Evolutionary conservation across 2,113 vertebrate genomes (phyloP).

Genomic region (Porphyrio hochstetteri): DNA sequence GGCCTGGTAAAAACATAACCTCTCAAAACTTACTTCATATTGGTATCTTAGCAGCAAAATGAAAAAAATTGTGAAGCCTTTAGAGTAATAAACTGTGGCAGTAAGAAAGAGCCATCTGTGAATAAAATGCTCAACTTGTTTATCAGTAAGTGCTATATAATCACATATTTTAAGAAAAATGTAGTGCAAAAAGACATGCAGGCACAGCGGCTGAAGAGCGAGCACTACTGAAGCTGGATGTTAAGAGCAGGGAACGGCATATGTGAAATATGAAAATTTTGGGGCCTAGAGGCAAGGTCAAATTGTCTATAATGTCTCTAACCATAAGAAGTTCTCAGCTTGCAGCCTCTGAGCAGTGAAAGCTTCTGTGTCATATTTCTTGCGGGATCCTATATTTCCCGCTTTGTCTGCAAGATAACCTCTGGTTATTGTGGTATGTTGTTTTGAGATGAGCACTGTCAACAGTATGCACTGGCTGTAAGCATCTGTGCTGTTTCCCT

Average conservation of each 20-base stretch:
- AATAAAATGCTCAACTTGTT: slow-evolving; percentile 40
- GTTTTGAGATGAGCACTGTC: slow-evolving; percentile 62
- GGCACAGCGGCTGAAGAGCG: slow-evolving; percentile 17
- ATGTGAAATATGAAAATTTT: slow-evolving; percentile 39
- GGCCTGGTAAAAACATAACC: neutral
- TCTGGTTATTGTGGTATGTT: slow-evolving; percentile 65
- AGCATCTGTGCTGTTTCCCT: slow-evolving; percentile 47
- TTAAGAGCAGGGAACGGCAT: slow-evolving; percentile 42
- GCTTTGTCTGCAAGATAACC: slow-evolving; percentile 65
- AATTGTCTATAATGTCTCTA: slow-evolving; percentile 60
- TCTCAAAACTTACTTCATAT: neutral
- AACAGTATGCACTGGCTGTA: slow-evolving; percentile 44
- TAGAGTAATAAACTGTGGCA: slow-evolving; percentile 1
- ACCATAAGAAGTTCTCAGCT: slow-evolving; percentile 62
- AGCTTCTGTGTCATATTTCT: slow-evolving; percentile 64
- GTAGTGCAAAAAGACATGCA: neutral
- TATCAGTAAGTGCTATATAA: neutral
- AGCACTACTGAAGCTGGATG: neutral
- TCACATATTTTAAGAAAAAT: slow-evolving; percentile 49
- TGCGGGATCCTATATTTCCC: slow-evolving; percentile 12
- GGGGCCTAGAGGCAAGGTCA: slow-evolving; percentile 73
- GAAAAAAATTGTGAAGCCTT: slow-evolving; percentile 1
- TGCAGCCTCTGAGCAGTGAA: slow-evolving; percentile 42
- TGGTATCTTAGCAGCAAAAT: neutral
- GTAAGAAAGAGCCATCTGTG: slow-evolving; percentile 18